Evolutionary conservation across 1,140 invertebrate genomes (phyloP), one percentile per base, ranked within the genome.

Genomic region (Hycleus cichorii): DNA sequence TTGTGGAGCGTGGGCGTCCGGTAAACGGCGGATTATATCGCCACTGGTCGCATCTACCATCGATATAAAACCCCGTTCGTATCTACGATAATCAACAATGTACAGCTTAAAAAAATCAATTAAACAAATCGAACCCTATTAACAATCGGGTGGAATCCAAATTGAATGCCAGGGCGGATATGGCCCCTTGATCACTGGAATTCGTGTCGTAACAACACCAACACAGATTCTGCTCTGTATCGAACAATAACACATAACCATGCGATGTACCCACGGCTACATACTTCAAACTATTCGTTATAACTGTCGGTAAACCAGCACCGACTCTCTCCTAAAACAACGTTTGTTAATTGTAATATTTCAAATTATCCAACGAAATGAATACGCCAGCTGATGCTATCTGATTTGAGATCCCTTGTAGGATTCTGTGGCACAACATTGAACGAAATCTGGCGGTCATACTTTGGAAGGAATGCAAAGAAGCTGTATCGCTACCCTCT

Each of bases 221-320:
- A 73, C 91, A 84, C 59, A 97, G 75, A 11, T 83, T 88, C 75
- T 93, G 90, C 25, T 85, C 82, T 3, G 80, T 78, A 80, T 93
- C 92, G 80, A 97, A 97, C 50, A 91, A 85, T 10, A 97, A 76
- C 51, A 96, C 83, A 58, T 94, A 81, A 18, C 95, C 94, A 76
- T 96, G 92, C 40, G 91, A 93, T 42, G 94, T 97, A 39, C 95
- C 95, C 47, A 97, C 83, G 12, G 89, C 90, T 61, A 96, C 86
- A 68, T 90, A 83, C 47, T 85, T 84, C 2, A 83, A 81, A 50
- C 89, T 86, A 40, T 88, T 88, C 59, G 87, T 83, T 25, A 89
- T 81, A 18, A 90, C 84, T 64, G 91, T 93, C 2, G 93, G 90
- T 53, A 88, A 80, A 24, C 94, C 94, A 51, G 91, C 90, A 77